Evolutionary conservation across 1,140 invertebrate species (phyloP).

Genomic region (Ostrea denselamellosa): DNA sequence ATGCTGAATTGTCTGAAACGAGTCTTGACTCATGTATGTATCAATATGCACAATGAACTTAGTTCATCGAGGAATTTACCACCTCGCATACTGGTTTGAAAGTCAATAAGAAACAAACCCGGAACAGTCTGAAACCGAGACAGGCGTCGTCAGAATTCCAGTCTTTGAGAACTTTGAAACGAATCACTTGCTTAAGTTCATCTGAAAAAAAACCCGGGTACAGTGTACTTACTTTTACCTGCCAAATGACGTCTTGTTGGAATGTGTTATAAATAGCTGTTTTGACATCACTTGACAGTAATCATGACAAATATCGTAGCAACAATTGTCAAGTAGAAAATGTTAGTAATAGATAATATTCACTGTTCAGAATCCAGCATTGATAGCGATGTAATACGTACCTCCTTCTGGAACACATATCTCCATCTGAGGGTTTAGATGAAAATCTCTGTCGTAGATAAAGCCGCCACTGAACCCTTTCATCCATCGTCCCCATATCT

Average conservation of each 20-base stretch:
- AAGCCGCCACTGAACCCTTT: neutral
- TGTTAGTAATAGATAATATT: neutral
- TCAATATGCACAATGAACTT: neutral
- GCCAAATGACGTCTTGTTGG: neutral
- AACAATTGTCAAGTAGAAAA: neutral
- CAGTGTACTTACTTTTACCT: neutral
- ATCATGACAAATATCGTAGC: neutral
- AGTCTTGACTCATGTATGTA: neutral
- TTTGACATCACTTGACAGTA: neutral
- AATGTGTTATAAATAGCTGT: too few species aligned
- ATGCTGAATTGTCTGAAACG: too few species aligned
- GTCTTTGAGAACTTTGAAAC: conserved; percentile 39
- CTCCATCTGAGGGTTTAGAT: conserved; percentile 32
- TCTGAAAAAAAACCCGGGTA: conserved; percentile 10
- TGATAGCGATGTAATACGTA: neutral
- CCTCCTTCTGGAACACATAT: conserved; percentile 26
- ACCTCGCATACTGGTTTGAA: too few species aligned
- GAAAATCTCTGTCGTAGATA: conserved; percentile 16
- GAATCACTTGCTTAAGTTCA: conserved; percentile 35
- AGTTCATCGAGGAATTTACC: too few species aligned
- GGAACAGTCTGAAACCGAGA: conserved; percentile 8
- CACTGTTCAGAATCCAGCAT: neutral
- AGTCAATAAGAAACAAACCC: neutral
- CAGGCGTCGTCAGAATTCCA: conserved; percentile 43
- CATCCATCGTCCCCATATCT: conserved; percentile 34